Evolutionary conservation across 2,797 vertebrate species (phyloP).

Genomic region (Melanotaenia maccullochi): DNA sequence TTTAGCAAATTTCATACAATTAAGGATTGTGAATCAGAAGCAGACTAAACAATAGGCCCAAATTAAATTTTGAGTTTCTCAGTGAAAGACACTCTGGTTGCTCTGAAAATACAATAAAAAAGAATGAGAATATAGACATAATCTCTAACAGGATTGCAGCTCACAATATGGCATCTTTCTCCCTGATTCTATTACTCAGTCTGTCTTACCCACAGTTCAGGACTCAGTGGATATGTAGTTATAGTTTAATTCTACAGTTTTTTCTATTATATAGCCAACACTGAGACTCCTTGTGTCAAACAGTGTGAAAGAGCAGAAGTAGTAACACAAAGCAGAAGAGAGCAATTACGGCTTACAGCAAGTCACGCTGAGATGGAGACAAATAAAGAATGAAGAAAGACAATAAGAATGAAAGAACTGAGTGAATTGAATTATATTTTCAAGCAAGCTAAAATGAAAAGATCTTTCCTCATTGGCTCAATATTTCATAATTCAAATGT

Average conservation of each 20-base stretch:
- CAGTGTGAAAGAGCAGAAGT: slow-evolving; percentile 69
- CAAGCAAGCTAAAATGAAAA: slow-evolving; percentile 62
- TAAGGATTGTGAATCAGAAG: slow-evolving; percentile 81
- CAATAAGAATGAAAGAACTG: slow-evolving; percentile 74
- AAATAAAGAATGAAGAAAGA: slow-evolving; percentile 47
- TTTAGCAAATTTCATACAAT: slow-evolving; percentile 78
- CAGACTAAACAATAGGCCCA: slow-evolving; percentile 81
- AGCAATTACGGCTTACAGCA: slow-evolving; percentile 76
- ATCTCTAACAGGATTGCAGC: slow-evolving; percentile 83
- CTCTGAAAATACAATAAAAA: slow-evolving; percentile 75
- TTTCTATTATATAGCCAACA: slow-evolving; percentile 49
- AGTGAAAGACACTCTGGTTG: slow-evolving; percentile 73
- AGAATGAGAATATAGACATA: slow-evolving; percentile 67
- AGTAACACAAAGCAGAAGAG: slow-evolving; percentile 64
- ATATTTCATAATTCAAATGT: slow-evolving; percentile 79
- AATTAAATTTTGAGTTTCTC: slow-evolving; percentile 85
- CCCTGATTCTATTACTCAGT: slow-evolving; percentile 74
- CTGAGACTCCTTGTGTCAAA: slow-evolving; percentile 72
- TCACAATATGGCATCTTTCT: slow-evolving; percentile 71
- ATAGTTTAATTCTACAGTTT: slow-evolving; percentile 59
- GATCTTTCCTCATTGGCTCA: slow-evolving; percentile 80
- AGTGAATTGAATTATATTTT: slow-evolving; percentile 83
- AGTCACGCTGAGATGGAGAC: slow-evolving; percentile 37
- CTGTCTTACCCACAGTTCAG: slow-evolving; percentile 30
- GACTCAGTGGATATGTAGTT: slow-evolving; percentile 50